Conservation (phyloP, 2,888 invertebrate genomes). For the Hyalella azteca region DNA sequence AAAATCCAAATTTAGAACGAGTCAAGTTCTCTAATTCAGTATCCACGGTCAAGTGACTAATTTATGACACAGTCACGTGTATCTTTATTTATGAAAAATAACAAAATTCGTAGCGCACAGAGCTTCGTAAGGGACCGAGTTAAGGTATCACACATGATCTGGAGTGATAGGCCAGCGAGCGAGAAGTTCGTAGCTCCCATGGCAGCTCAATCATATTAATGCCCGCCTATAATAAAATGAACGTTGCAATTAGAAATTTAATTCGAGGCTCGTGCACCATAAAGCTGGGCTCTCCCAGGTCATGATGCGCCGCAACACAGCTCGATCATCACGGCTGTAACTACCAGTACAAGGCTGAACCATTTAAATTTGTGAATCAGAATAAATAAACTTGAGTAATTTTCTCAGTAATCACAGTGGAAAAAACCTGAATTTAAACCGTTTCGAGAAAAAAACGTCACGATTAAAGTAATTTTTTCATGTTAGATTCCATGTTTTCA, state of each 20-base stretch:
- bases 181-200: not conserved
- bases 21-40: not conserved
- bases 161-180: not conserved
- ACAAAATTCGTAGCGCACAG: not conserved
- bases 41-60: not conserved
- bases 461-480: not conserved
- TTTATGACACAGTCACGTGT: not conserved
- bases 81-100: not conserved
- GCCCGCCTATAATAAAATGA: not conserved
- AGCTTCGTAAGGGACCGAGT: too few species aligned
- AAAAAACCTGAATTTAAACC: not conserved
- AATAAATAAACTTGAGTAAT: not conserved
- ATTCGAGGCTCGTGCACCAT: not conserved
- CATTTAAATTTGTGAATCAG: not conserved
- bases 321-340: not conserved
- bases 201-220: not conserved
- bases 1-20: too few species aligned
- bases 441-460: not conserved
- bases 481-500: not conserved
- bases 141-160: too few species aligned
- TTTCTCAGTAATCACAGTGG: not conserved
- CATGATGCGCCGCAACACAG: too few species aligned
- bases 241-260: not conserved
- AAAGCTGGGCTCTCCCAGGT: not conserved
- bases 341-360: not conserved